Base-by-base conservation (phyloP, 92 coral and sea anemone genomes). In the Hydrozoanthus gracilis region DNA sequence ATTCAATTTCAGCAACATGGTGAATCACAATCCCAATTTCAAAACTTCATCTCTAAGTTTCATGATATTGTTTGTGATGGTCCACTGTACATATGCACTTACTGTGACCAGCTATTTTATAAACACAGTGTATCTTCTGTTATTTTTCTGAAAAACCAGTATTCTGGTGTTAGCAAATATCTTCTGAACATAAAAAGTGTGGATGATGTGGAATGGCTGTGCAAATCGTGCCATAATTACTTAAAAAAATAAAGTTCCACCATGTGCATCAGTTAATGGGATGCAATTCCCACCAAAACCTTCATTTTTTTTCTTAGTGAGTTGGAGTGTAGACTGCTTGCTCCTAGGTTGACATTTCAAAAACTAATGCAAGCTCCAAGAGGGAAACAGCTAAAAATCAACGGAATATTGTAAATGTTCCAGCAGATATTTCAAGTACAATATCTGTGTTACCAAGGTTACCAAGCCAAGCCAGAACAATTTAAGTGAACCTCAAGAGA, bases 351-450 rank as follows among this genome's bases (percentile, higher is more conserved):
- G 51, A 89, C 87, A 67, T 92, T 92, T n/a, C n/a, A n/a, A n/a
- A n/a, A n/a, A n/a, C n/a, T n/a, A n/a, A n/a, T n/a, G n/a, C n/a
- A n/a, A n/a, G n/a, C n/a, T n/a, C n/a, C n/a, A n/a, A n/a, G n/a
- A n/a, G n/a, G n/a, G n/a, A n/a, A n/a, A n/a, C n/a, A 90, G 70
- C 73, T 92, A 8, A 92, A 92, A 87, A 89, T 87, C 48, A 76
- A 71, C 86, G 92, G 90, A 60, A 92, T 46, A 87, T 92, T 69
- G 92, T 92, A 39, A 91, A 88, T 92, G 95, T 92, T 35, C 93
- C 95, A 61, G 95, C 93, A 35, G 95, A 90, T 67, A 78, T 90
- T 0, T 44, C 79, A 50, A 78, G 84, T 83, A 90, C 89, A 8
- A 89, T 92, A 1, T 82, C 73, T 71, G 78, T 87, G 89, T 84